phyloP scores from a whole-genome alignment of 2,113 vertebrate species.

The Trochalopteron elliotii region DNA sequence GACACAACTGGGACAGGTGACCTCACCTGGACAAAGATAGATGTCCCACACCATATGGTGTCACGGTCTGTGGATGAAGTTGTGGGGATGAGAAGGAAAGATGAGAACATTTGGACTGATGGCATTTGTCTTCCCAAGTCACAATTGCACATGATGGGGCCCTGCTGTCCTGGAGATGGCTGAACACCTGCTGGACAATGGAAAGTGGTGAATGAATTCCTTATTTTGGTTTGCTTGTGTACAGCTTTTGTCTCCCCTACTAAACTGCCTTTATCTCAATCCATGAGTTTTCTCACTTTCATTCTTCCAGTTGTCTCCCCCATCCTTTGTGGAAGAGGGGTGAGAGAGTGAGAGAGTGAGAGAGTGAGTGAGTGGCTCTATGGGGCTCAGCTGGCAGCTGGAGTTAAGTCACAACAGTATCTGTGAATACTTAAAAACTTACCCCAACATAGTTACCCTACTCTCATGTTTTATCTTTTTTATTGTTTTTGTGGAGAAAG shows the following conservation, averaged over 20 bases:
- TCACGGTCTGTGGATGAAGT: neutral
- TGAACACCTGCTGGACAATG: neutral
- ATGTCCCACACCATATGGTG: neutral
- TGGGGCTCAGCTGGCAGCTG: neutral
- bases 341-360: too few relatives aligned
- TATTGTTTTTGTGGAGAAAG: neutral
- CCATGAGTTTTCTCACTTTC: neutral
- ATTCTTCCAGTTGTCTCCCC: neutral
- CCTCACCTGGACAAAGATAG: neutral
- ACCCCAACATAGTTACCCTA: rapidly evolving
- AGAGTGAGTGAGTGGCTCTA: neutral
- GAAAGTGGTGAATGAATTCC: neutral
- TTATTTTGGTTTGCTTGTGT: neutral
- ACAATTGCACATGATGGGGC: rapidly evolving
- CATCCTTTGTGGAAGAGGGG: too few relatives aligned
- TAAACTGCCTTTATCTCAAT: neutral
- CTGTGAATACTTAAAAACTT: neutral
- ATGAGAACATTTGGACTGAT: neutral
- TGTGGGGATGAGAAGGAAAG: neutral
- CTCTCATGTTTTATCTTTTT: neutral
- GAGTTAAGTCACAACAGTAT: neutral
- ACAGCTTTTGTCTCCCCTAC: neutral
- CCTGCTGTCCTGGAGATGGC: too few relatives aligned
- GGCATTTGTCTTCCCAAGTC: neutral
- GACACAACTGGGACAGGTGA: neutral